phyloP scores from a whole-genome alignment of 2,797 vertebrate species.

The Gymnothorax reevesii region DNA sequence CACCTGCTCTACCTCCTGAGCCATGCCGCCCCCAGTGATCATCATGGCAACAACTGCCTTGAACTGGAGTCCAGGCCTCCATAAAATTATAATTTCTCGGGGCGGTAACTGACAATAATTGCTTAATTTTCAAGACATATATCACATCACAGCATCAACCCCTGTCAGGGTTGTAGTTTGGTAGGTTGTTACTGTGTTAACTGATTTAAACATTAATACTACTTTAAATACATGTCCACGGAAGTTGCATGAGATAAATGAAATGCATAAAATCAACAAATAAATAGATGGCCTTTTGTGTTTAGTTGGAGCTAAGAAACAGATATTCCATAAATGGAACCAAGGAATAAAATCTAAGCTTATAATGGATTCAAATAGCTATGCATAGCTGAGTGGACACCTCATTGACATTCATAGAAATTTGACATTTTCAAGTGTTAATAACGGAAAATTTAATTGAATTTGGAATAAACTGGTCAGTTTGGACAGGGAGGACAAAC shows the following conservation, averaged over 20 bases:
- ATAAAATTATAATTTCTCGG: not conserved
- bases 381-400: too few species aligned
- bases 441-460: too few species aligned
- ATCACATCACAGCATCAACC: not conserved
- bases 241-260: not conserved
- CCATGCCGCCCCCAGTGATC: not conserved
- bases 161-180: not conserved
- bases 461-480: too few species aligned
- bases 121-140: not conserved
- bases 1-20: too few species aligned
- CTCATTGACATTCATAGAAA: too few species aligned
- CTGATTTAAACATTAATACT: too few species aligned
- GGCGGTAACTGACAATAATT: not conserved
- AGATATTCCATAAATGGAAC: not conserved
- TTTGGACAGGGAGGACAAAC: too few species aligned
- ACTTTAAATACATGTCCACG: too few species aligned
- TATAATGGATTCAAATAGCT: not conserved
- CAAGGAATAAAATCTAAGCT: not conserved
- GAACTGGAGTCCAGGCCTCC: not conserved
- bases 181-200: not conserved
- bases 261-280: not conserved
- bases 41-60: not conserved
- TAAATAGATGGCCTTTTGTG: not conserved
- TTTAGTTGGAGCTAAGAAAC: not conserved
- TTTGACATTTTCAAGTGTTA: too few species aligned